Evolutionary conservation across 2,797 vertebrate species (phyloP).

Genomic region (Anniella stebbinsi): DNA sequence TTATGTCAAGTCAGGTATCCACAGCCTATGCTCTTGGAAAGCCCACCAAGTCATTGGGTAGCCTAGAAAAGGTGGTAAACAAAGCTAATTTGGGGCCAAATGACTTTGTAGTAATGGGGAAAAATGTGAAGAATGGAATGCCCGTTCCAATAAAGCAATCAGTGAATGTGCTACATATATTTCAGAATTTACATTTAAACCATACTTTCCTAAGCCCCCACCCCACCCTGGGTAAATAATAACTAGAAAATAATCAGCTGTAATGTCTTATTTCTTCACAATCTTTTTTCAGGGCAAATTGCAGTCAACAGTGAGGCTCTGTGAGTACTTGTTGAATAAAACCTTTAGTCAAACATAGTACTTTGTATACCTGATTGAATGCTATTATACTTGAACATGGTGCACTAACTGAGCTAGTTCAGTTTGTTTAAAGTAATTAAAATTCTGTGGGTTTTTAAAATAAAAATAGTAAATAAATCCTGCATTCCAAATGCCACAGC

Average conservation of each 20-base stretch:
- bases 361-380: slow-evolving; percentile 65
- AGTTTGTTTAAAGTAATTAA: slow-evolving; percentile 74
- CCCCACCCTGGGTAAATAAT: slow-evolving; percentile 26
- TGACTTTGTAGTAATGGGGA: background rate
- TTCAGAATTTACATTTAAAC: slow-evolving; percentile 70
- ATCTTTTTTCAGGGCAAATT: slow-evolving; percentile 38
- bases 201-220: slow-evolving; percentile 42
- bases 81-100: background rate
- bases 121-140: background rate
- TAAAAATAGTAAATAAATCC: background rate
- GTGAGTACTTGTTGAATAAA: slow-evolving; percentile 27
- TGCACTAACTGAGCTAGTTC: slow-evolving; percentile 53
- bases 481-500: slow-evolving; percentile 57
- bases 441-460: slow-evolving; percentile 61
- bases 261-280: slow-evolving; percentile 29
- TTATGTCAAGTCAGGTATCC: background rate
- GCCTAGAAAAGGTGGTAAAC: background rate
- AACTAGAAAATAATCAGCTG: slow-evolving; percentile 49
- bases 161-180: slow-evolving; percentile 54
- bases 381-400: slow-evolving; percentile 67
- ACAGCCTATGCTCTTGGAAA: background rate
- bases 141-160: slow-evolving; percentile 55
- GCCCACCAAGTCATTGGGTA: background rate
- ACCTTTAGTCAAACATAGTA: slow-evolving; percentile 42
- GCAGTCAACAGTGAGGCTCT: slow-evolving; percentile 37